Conservation (phyloP, 2,113 vertebrate species). For the Microtus richardsoni region DNA sequence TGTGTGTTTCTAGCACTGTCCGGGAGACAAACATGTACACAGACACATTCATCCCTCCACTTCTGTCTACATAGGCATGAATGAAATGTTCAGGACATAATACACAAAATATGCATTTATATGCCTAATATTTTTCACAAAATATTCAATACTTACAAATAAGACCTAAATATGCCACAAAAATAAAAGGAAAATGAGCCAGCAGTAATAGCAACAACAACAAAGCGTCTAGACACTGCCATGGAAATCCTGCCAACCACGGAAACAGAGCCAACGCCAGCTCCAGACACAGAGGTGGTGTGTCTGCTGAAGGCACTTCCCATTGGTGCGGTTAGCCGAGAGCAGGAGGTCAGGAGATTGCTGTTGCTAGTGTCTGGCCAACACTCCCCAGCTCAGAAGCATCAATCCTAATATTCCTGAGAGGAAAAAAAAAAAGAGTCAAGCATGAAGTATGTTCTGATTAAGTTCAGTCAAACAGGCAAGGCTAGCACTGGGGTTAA, state of each 20-base stretch:
- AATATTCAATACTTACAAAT: not conserved
- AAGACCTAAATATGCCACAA: not conserved
- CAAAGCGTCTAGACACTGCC: not conserved
- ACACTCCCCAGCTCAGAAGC: not conserved
- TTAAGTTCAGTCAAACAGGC: not conserved
- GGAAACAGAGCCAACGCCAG: not conserved
- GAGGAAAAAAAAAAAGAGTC: not conserved
- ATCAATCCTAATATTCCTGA: not conserved
- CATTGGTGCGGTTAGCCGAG: not conserved
- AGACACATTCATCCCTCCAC: not conserved
- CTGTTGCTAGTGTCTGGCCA: not conserved
- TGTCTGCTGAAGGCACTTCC: not conserved
- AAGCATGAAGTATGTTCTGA: not conserved
- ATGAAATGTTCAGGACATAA: not conserved
- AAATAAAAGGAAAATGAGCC: slow-evolving; percentile 35
- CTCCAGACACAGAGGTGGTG: not conserved
- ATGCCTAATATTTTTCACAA: not conserved
- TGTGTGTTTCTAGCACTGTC: not conserved
- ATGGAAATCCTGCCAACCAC: not conserved
- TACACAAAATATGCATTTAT: not conserved
- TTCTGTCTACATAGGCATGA: not conserved
- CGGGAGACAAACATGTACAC: not conserved
- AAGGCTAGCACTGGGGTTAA: not conserved
- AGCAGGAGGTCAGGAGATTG: not conserved
- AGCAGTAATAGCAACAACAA: not conserved